Percentiles rank a stretch among this genome's conserved stretches.
Conservation (phyloP, 2,888 invertebrate genomes). For the Gortyna flavago region DNA sequence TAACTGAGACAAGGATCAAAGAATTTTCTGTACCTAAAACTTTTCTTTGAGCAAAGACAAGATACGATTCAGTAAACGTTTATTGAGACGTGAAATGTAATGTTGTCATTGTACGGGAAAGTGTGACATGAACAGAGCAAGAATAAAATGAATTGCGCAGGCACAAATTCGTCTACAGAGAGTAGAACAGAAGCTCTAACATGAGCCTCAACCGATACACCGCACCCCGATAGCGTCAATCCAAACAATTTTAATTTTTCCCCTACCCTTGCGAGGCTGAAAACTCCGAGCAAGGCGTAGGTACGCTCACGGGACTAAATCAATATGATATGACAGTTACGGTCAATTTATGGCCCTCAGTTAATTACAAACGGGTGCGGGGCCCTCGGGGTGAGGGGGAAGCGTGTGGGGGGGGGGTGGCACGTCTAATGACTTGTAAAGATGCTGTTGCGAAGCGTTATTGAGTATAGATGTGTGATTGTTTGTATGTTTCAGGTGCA, state of each 20-base stretch:
- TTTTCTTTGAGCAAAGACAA: slow-evolving; percentile 2
- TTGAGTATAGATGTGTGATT: slow-evolving; percentile 71
- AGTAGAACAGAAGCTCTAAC: slow-evolving; percentile 25
- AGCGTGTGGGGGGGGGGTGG: slow-evolving; percentile 60
- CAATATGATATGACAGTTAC: slow-evolving; percentile 91
- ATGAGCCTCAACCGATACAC: slow-evolving; percentile 59
- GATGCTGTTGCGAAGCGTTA: slow-evolving; percentile 78
- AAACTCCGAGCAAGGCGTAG: slow-evolving; percentile 77
- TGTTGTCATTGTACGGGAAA: slow-evolving; percentile 12
- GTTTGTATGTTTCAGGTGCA: slow-evolving; percentile 59
- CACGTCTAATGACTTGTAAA: slow-evolving; percentile 88
- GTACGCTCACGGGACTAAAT: slow-evolving; percentile 86
- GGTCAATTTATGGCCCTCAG: slow-evolving; percentile 90
- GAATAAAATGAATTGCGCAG: not conserved
- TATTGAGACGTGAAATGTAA: slow-evolving; percentile 29
- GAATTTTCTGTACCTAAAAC: slow-evolving; percentile 26
- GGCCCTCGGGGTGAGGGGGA: slow-evolving; percentile 64
- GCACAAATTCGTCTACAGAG: not conserved
- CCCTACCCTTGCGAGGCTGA: slow-evolving; percentile 71
- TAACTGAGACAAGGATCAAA: slow-evolving; percentile 44
- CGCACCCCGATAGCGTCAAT: slow-evolving; percentile 76
- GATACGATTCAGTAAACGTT: slow-evolving; percentile 13
- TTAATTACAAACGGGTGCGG: slow-evolving; percentile 89
- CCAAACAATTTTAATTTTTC: slow-evolving; percentile 80
- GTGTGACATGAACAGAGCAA: no score